Evolutionary conservation across 2,113 vertebrate genomes (phyloP), one percentile per base, ranked within the genome.

Genomic region (Grammomys dolichurus): DNA sequence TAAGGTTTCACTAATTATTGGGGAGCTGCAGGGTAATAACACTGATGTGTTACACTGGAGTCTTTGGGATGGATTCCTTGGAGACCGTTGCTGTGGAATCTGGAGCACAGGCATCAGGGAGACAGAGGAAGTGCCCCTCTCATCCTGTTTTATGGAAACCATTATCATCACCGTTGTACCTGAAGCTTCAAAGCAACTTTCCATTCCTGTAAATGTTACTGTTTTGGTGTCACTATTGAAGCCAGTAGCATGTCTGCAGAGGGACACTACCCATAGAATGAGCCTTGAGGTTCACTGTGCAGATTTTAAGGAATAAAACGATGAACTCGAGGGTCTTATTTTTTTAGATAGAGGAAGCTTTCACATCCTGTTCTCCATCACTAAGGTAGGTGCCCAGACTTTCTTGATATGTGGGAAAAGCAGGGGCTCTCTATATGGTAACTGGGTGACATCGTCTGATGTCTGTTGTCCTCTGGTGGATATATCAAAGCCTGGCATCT

Each of bases 31-130:
- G 2, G 8, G 8, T 26, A 60, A 12, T 7, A 73, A 54, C 31
- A 78, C 1, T 56, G 72, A 56, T 76, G 22, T 1, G 26, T 22
- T 36, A 67, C 78, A 28, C 43, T 10, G 87, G 17, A 20, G 20
- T 48, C n/a, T 63, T 31, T 46, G 73, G 7, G 24, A 31, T 67
- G 65, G 65, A 3, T 63, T 48, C 56, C 54, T 54, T 9, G 8
- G 5, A 43, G 43, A 13, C 5, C 75, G 58, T 5, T 14, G 7
- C 2, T 36, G 8, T 48, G 20, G 26, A 31, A 17, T 40, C 36
- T 77, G 1, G 33, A 19, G 26, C 20, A 7, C 5, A 14, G 8
- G 0, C 48, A 5, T 16, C 7, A 11, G 5, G 60, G 0, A 4
- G 58, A 91, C 28, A 12, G 14, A 5, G 1, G 17, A 26, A 63